These are phyloP conservation scores for Cyphomyrus discorhynchus DNA, from an alignment of 2,113 vertebrate species.

Conservation along the genomic window DNA sequence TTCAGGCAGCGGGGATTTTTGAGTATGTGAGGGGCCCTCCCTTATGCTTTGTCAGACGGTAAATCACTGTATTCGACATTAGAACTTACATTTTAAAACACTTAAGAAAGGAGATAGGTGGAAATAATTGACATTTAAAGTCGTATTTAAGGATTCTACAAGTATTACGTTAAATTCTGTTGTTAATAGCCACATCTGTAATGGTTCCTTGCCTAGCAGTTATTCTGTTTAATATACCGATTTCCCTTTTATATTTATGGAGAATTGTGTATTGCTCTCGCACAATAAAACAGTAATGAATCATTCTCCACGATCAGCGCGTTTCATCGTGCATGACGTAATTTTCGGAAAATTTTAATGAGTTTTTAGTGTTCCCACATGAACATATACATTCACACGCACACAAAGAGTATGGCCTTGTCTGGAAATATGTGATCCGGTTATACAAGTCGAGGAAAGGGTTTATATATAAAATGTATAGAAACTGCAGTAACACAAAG, in stretches of 20 bases:
- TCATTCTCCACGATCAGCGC: not conserved
- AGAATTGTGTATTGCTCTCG: not conserved
- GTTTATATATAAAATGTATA: not conserved
- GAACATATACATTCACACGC: not conserved
- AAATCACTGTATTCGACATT: not conserved
- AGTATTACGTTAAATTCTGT: not conserved
- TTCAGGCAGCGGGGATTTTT: not conserved
- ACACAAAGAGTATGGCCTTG: not conserved
- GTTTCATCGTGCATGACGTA: not conserved
- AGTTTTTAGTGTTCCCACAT: not conserved
- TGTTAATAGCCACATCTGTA: not conserved
- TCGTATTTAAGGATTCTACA: not conserved
- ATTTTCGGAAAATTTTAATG: not conserved
- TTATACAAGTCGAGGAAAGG: not conserved
- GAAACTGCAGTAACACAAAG: not conserved
- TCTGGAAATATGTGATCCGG: not conserved
- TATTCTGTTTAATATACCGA: not conserved
- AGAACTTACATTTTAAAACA: not conserved
- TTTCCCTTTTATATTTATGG: not conserved
- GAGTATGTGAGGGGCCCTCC: not conserved
- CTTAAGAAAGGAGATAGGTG: not conserved
- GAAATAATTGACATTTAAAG: not conserved
- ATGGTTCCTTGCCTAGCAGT: not conserved
- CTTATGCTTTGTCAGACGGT: not conserved
- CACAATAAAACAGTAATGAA: not conserved